Evolutionary conservation across 2,113 vertebrate species (phyloP).

Genomic region (Ivindomyrus marchei): DNA sequence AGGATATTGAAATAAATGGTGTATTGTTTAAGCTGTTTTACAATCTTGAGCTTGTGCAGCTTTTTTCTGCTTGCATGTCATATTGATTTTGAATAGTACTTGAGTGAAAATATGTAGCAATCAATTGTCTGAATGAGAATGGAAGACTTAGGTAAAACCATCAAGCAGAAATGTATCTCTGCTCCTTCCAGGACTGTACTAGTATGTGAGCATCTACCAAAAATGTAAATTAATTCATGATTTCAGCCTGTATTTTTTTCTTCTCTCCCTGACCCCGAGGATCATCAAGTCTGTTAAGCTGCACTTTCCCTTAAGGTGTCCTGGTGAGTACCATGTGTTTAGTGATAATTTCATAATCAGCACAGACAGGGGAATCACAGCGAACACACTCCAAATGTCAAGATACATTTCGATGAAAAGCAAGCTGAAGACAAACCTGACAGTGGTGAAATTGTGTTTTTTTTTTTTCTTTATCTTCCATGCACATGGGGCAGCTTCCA

Average conservation of each 20-base stretch:
- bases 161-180: not conserved
- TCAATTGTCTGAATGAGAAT: not conserved
- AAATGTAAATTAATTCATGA: not conserved
- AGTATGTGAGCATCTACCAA: not conserved
- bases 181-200: not conserved
- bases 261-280: not conserved
- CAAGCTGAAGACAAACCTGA: not conserved
- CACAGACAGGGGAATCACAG: not conserved
- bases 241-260: not conserved
- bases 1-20: not conserved
- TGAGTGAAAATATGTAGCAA: not conserved
- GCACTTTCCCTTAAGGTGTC: not conserved
- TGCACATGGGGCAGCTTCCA: not conserved
- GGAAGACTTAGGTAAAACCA: not conserved
- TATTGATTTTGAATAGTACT: not conserved
- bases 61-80: not conserved
- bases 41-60: not conserved
- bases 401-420: not conserved
- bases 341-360: not conserved
- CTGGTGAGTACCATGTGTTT: not conserved
- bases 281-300: not conserved
- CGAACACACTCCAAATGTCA: not conserved
- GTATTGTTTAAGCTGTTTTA: not conserved
- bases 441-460: not conserved
- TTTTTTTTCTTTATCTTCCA: not conserved